Evolutionary conservation across 2,888 invertebrate genomes (phyloP).

Genomic region (Drymonia ruficornis): DNA sequence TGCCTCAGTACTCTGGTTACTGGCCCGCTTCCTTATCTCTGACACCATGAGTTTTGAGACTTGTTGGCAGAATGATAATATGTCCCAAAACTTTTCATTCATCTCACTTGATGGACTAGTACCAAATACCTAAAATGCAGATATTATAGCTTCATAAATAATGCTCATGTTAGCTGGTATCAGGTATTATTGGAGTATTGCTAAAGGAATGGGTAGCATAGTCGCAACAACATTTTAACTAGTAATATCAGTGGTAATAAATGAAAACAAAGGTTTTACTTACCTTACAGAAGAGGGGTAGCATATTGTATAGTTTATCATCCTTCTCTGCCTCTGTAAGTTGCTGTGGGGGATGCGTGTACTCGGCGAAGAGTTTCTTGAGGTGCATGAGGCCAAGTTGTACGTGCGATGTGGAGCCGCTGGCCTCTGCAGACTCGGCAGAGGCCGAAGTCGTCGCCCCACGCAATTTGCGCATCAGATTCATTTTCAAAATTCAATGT

Average conservation of each 20-base stretch:
- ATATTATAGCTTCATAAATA: neutral
- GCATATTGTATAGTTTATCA: constrained; percentile 97
- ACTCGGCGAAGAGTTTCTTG: constrained; percentile 97
- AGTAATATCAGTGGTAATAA: neutral
- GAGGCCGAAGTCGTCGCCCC: constrained; percentile 76
- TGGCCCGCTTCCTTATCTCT: constrained; percentile 96
- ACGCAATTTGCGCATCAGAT: constrained; percentile 96
- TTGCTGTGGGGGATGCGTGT: constrained; percentile 94
- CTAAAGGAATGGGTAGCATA: neutral
- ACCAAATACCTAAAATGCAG: constrained; percentile 92
- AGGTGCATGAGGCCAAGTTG: constrained; percentile 98
- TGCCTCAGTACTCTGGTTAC: constrained; percentile 97
- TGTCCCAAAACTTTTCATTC: constrained; percentile 99
- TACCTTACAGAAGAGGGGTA: constrained; percentile 99
- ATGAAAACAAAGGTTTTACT: constrained; percentile 6
- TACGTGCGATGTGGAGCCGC: constrained; percentile 89
- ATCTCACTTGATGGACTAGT: constrained; percentile 97
- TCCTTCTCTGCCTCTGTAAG: constrained; percentile 93
- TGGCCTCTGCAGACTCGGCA: constrained; percentile 83
- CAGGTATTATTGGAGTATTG: too few species aligned
- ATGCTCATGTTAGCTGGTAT: too few species aligned
- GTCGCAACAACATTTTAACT: too few species aligned
- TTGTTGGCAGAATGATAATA: constrained; percentile 96
- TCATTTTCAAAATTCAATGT: constrained; percentile 84
- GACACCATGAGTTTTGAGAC: constrained; percentile 98